Evolutionary conservation across 2,113 vertebrate genomes (phyloP).

Genomic region (Coptodon bakossiorum): DNA sequence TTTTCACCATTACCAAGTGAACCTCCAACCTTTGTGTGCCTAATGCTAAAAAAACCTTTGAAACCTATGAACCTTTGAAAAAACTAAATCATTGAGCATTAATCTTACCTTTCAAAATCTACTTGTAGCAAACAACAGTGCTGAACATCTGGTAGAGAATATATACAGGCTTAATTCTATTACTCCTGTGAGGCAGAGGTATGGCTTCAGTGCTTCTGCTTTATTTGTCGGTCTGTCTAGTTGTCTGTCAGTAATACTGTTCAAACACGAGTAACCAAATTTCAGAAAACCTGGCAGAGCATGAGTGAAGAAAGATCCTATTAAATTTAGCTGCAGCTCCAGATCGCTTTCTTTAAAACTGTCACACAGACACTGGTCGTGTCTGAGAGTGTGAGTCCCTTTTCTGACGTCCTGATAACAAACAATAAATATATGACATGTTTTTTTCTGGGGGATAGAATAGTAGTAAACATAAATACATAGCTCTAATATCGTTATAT

Average conservation of each 20-base stretch:
- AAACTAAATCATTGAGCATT: neutral
- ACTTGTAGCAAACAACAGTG: neutral
- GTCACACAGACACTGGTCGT: neutral
- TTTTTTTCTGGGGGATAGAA: neutral
- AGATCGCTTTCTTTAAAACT: neutral
- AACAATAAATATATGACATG: neutral
- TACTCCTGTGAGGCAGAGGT: neutral
- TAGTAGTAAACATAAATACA: accelerated
- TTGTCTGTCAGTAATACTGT: neutral
- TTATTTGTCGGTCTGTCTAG: neutral
- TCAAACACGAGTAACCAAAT: neutral
- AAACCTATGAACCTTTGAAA: neutral
- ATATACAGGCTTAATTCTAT: neutral
- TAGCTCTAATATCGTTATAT: neutral
- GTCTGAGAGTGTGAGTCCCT: neutral
- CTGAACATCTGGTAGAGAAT: neutral
- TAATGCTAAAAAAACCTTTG: neutral
- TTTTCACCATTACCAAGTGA: neutral
- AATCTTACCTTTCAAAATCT: neutral
- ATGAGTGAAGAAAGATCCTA: neutral
- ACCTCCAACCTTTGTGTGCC: neutral
- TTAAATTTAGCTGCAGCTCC: neutral
- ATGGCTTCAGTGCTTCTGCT: neutral
- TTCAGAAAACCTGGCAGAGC: neutral
- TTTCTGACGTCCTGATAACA: neutral